Conservation (phyloP, 2,797 vertebrate species). For the Galago senegalensis region DNA sequence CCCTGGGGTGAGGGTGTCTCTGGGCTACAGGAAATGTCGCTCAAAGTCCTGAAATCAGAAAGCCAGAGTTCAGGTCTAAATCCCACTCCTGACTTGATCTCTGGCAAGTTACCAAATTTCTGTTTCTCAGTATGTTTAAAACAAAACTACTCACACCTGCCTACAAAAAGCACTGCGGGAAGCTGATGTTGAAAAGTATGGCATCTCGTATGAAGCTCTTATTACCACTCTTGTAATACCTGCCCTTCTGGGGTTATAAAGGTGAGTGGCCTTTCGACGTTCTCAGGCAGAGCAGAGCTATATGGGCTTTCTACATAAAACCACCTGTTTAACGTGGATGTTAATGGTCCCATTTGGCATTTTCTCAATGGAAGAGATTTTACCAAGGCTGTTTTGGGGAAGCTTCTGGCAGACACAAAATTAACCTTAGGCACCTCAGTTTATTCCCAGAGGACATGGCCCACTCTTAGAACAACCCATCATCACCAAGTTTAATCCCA, state of each 20-base stretch:
- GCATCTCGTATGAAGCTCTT: background rate
- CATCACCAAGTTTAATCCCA: background rate
- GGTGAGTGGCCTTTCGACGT: background rate
- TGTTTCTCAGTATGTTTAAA: constrained; percentile 43
- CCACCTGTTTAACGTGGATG: background rate
- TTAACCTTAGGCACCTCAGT: constrained; percentile 24
- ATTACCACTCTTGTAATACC: background rate
- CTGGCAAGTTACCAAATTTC: constrained; percentile 31
- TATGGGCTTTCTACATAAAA: background rate
- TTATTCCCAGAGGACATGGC: constrained; percentile 10
- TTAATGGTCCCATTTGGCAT: constrained; percentile 36
- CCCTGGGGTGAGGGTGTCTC: background rate
- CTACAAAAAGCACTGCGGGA: background rate
- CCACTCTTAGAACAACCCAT: background rate
- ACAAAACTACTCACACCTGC: constrained; percentile 2
- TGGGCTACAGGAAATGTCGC: background rate
- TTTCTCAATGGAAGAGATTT: constrained; percentile 56
- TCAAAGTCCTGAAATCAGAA: constrained; percentile 36
- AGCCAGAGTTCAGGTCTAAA: constrained; percentile 32
- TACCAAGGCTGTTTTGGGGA: constrained; percentile 51
- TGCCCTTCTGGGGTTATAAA: background rate
- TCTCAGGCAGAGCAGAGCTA: background rate
- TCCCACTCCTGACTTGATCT: constrained; percentile 21
- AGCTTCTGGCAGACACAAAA: constrained; percentile 15
- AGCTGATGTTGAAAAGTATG: background rate